phyloP scores from a whole-genome alignment of 2,888 invertebrate species.

The Stramonita haemastoma region DNA sequence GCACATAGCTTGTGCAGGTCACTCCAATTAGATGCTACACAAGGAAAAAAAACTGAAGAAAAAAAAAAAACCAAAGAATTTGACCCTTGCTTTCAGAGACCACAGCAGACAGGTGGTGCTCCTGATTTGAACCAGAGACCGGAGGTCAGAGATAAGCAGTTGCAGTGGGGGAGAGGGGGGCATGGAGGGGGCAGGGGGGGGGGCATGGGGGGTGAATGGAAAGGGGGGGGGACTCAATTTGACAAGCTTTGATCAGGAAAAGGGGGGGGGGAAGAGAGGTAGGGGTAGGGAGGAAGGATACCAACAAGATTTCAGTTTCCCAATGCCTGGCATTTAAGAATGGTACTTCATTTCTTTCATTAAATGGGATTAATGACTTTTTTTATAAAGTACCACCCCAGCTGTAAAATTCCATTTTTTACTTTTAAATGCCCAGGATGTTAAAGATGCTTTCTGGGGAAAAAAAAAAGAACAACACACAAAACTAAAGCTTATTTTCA shows the following conservation, averaged over 20 bases:
- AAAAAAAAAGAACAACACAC: no score
- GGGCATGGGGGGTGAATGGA: no score
- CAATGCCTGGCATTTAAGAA: not conserved
- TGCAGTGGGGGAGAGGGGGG: no score
- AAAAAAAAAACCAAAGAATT: not conserved
- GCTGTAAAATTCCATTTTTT: not conserved
- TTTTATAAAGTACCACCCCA: no score
- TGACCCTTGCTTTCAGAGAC: not conserved
- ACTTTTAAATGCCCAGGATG: not conserved
- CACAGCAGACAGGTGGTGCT: not conserved
- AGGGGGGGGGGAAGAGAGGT: not conserved
- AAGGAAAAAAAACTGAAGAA: slow-evolving; percentile 4
- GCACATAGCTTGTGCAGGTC: slow-evolving; percentile 27
- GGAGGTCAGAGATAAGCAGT: not conserved
- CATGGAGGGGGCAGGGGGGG: no score
- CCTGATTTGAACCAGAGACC: not conserved
- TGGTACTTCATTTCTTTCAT: not conserved
- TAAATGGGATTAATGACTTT: not conserved
- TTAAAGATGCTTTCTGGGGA: no score
- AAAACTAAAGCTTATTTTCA: no score
- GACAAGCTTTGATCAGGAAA: no score
- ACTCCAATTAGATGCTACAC: slow-evolving; percentile 12
- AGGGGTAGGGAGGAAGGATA: not conserved
- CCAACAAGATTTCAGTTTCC: not conserved
- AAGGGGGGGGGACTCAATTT: no score